These are phyloP conservation scores for Botia kubotai DNA, from an alignment of 2,797 vertebrate species.

Conservation along the genomic window DNA sequence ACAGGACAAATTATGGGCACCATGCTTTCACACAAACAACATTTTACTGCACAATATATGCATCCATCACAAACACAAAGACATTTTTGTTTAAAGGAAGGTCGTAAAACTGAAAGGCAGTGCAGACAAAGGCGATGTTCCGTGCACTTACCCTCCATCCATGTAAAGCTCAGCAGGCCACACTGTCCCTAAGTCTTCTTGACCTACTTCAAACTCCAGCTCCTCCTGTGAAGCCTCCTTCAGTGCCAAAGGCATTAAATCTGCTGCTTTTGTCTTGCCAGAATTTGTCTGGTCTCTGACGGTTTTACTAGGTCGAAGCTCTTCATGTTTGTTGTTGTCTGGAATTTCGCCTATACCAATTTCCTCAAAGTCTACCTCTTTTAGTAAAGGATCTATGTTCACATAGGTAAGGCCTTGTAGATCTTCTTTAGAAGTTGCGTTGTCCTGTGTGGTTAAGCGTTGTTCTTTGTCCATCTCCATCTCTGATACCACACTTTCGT, in stretches of 20 bases:
- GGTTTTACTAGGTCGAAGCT: background rate
- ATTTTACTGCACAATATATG: background rate
- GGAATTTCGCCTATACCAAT: constrained; percentile 63
- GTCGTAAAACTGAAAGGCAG: constrained; percentile 9
- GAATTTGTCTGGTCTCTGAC: constrained; percentile 11
- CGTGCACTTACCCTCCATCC: constrained; percentile 75
- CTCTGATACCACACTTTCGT: background rate
- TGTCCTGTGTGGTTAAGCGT: background rate
- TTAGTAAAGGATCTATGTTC: constrained; percentile 56
- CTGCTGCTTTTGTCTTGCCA: constrained; percentile 35
- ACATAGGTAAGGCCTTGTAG: constrained; percentile 10
- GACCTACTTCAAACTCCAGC: constrained; percentile 76
- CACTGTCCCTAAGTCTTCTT: constrained; percentile 76
- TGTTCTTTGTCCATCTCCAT: background rate
- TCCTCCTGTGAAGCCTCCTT: constrained; percentile 69
- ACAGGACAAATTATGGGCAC: background rate
- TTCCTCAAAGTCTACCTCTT: constrained; percentile 67
- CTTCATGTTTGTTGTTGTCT: constrained; percentile 27
- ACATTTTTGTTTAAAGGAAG: background rate
- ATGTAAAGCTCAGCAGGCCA: constrained; percentile 79
- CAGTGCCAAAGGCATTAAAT: constrained; percentile 58
- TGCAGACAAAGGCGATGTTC: constrained; percentile 53
- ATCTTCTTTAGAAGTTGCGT: constrained; percentile 40
- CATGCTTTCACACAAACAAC: background rate
- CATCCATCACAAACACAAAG: background rate